These are phyloP conservation scores for Leptopilina syphax DNA, from an alignment of 2,888 invertebrate genomes.

Conservation along the genomic window DNA sequence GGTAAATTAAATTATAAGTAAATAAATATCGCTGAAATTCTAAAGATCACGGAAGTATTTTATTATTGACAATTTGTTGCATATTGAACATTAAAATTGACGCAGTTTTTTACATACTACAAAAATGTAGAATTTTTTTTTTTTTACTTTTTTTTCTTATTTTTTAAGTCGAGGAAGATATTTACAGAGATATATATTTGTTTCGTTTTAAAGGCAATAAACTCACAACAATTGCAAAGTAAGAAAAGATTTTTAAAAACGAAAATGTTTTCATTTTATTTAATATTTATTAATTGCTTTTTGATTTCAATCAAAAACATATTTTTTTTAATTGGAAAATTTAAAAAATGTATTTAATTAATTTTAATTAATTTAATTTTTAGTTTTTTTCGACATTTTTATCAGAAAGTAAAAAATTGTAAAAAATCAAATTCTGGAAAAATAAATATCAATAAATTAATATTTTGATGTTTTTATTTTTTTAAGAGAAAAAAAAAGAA, in stretches of 20 bases:
- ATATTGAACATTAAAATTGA: constrained; percentile 55
- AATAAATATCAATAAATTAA: too few species aligned
- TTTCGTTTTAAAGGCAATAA: not conserved
- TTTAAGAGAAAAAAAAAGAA: too few species aligned
- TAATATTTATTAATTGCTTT: too few species aligned
- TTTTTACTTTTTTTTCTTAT: not conserved
- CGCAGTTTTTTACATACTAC: constrained; percentile 47
- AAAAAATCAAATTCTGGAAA: too few species aligned
- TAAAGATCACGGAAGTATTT: constrained; percentile 19
- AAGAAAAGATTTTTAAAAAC: constrained; percentile 7
- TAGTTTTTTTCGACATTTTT: too few species aligned
- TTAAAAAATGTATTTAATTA: too few species aligned
- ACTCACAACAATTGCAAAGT: not conserved
- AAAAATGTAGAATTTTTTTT: constrained; percentile 13
- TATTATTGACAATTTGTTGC: constrained; percentile 43
- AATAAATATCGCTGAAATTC: constrained; percentile 32
- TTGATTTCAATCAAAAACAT: too few species aligned
- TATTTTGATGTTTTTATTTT: too few species aligned
- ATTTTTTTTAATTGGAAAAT: too few species aligned
- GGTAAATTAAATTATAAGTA: not conserved
- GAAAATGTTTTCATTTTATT: too few species aligned
- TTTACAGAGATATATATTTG: constrained; percentile 28
- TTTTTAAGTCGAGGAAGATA: not conserved
- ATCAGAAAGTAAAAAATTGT: too few species aligned
- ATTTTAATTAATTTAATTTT: too few species aligned